phyloP scores from a whole-genome alignment of 2,113 vertebrate genomes.

The Trochalopteron elliotii region DNA sequence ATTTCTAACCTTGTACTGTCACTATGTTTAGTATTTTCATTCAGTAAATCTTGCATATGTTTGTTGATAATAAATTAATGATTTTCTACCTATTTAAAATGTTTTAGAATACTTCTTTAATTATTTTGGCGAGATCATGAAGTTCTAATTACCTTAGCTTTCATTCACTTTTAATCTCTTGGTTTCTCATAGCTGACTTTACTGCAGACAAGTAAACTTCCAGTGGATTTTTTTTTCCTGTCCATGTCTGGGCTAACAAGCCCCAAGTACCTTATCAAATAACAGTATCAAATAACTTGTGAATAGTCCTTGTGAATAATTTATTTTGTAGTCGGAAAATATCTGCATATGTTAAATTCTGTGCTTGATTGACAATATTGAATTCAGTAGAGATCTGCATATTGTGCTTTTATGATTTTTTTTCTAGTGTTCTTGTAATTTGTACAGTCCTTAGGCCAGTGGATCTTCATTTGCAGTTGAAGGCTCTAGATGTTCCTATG shows the following conservation, averaged over 20 bases:
- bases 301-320: background rate
- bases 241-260: background rate
- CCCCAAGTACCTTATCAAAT: background rate
- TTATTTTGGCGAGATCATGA: background rate
- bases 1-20: background rate
- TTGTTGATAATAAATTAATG: background rate
- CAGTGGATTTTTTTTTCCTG: background rate
- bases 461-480: background rate
- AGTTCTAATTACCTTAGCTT: background rate
- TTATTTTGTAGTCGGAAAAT: background rate
- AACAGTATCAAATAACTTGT: background rate
- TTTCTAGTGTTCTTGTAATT: background rate
- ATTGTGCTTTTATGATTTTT: background rate
- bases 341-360: background rate
- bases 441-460: background rate
- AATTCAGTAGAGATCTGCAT: background rate
- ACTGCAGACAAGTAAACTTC: background rate
- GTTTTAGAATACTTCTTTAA: background rate
- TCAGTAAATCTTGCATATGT: background rate
- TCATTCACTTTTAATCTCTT: background rate
- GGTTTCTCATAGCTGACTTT: background rate
- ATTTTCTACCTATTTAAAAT: background rate
- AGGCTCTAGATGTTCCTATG: background rate
- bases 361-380: background rate
- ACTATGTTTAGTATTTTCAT: background rate